A percentile compares a stretch with the other conserved stretches of the same genome.
phyloP scores from a whole-genome alignment of 2,797 vertebrate species.

The Prionace glauca region DNA sequence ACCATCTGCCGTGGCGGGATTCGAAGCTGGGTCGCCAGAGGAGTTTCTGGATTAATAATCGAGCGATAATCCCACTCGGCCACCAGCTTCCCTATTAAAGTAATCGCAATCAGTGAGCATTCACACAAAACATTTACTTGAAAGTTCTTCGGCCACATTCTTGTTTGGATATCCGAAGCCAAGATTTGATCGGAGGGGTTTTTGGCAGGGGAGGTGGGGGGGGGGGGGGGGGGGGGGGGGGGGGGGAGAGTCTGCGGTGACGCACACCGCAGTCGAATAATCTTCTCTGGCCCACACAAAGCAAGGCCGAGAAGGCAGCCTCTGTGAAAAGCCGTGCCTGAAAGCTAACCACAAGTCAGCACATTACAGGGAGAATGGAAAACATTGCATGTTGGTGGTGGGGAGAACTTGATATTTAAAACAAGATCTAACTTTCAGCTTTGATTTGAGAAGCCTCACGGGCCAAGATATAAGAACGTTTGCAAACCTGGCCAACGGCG shows the following conservation, averaged over 20 bases:
- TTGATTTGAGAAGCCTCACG: neutral
- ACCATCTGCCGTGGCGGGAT: too few relatives aligned
- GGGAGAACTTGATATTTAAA: constrained; percentile 11
- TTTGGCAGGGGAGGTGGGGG: neutral
- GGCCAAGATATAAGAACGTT: neutral
- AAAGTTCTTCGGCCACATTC: neutral
- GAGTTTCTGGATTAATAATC: too few relatives aligned
- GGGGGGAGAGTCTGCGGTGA: neutral
- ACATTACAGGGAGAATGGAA: constrained; percentile 5
- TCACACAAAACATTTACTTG: neutral
- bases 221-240: fast-evolving
- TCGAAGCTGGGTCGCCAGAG: too few relatives aligned
- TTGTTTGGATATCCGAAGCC: neutral
- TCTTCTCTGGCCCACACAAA: neutral
- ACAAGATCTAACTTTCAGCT: neutral
- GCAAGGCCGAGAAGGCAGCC: neutral
- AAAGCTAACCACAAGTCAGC: neutral
- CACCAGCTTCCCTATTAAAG: neutral
- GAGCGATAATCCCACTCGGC: too few relatives aligned
- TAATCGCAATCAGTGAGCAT: neutral
- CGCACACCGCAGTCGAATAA: neutral
- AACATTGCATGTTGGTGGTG: neutral
- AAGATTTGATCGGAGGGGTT: neutral
- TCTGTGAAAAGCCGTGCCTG: too few relatives aligned
- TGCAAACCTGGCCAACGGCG: neutral